Evolutionary conservation across 2,888 invertebrate genomes (phyloP), one percentile per base, ranked within the genome.

Genomic region (Drosophila dives): DNA sequence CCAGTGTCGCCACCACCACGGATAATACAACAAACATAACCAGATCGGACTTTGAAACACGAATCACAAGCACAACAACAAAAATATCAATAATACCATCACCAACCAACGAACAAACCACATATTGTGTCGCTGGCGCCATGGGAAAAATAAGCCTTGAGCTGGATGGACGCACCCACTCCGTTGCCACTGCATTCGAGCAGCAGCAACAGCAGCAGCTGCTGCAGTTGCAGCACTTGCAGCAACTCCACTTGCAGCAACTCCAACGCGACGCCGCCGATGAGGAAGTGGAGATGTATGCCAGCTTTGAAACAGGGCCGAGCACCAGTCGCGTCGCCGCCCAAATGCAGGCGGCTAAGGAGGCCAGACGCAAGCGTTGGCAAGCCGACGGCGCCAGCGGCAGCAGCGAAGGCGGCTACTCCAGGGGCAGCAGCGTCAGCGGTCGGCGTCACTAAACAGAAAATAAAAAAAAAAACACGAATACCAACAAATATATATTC

Each of bases 261-360:
- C 77, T 55, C 17, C 64, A 50, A 6, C 89, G 89, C 55, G 91
- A 91, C 51, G 83, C 90, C 60, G 80, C 86, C 83, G 91, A 91
- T 60, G 91, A 91, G 36, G 91, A 91, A 64, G 92, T 91, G 66
- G 91, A 92, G 81, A 87, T 91, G 38, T 91, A 91, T 59, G 92
- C 91, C 75, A 89, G 82, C 69, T 90, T 90, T 42, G 92, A 92
- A 20, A 65, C 70, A 67, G 83, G 83, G 12, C 90, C 91, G 38
- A 89, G 89, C 75, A 91, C 91, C 20, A 92, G 92, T 64, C 91
- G 91, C 0, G 91, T 81, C 67, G 88, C 88, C 29, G 91, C 90
- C 59, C 91, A 91, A 77, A 90, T 92, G 91, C 91, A 91, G 71
- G 91, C 91, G 33, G 91, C 91, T 74, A 91, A 91, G 76, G 89